These are phyloP conservation scores for Morpho helenor DNA, from an alignment of 2,888 invertebrate species.

Conservation along the genomic window DNA sequence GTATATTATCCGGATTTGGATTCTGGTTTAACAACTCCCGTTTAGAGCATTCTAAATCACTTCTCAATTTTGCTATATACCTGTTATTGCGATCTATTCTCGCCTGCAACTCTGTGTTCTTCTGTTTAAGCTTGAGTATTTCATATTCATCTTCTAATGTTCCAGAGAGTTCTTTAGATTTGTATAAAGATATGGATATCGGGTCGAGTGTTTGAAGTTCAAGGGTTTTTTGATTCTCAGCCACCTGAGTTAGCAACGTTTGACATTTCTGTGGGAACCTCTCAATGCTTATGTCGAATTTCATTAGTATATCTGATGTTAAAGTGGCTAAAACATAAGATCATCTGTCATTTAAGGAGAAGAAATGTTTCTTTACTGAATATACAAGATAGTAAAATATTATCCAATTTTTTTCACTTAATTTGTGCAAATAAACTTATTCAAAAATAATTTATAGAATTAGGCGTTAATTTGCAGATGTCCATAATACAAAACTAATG, in stretches of 20 bases:
- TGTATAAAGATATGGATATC: constrained; percentile 46
- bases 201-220: constrained; percentile 49
- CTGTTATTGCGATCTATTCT: constrained; percentile 58
- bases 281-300: constrained; percentile 53
- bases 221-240: constrained; percentile 37
- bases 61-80: constrained; percentile 46
- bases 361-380: too few species aligned
- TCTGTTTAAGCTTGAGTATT: constrained; percentile 56
- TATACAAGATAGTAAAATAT: too few species aligned
- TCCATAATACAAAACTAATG: too few species aligned
- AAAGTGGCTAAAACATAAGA: constrained; percentile 40
- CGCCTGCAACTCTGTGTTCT: constrained; percentile 49
- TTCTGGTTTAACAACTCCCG: constrained; percentile 40
- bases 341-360: not conserved
- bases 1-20: constrained; percentile 56
- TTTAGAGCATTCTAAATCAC: constrained; percentile 51
- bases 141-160: constrained; percentile 57
- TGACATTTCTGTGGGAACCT: constrained; percentile 56
- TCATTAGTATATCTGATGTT: constrained; percentile 48
- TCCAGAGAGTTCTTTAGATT: constrained; percentile 42
- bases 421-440: not conserved
- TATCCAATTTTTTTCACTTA: constrained; percentile 4
- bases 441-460: too few species aligned
- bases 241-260: constrained; percentile 42
- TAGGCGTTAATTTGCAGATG: too few species aligned